Conservation (phyloP, 1,140 invertebrate species). For the Drosophila repleta region DNA sequence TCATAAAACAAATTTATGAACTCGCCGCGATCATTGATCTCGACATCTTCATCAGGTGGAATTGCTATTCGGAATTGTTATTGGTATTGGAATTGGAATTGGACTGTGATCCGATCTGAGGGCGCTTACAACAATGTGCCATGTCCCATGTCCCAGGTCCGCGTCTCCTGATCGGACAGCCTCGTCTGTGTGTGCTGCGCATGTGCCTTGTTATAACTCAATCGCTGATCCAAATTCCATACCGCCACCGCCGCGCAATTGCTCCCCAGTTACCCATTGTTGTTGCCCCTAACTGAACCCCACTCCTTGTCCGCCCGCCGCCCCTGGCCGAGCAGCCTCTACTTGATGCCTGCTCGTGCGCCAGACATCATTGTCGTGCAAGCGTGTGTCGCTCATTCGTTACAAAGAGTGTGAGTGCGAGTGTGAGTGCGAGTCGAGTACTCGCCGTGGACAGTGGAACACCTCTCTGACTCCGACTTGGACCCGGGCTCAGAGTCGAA, state of each 20-base stretch:
- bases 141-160: slow-evolving; percentile 40
- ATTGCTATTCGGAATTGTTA: slow-evolving; percentile 24
- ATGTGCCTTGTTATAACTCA: slow-evolving; percentile 65
- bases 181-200: slow-evolving; percentile 9
- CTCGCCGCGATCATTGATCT: slow-evolving; percentile 79
- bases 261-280: slow-evolving; percentile 79
- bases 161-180: slow-evolving; percentile 26
- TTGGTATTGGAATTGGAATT: slow-evolving; percentile 32
- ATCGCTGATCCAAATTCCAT: slow-evolving; percentile 80
- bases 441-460: slow-evolving; percentile 39
- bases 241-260: slow-evolving; percentile 57
- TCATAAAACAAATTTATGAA: slow-evolving; percentile 83
- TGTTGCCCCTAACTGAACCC: neutral
- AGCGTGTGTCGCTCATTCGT: slow-evolving; percentile 56
- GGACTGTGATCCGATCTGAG: slow-evolving; percentile 45
- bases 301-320: neutral
- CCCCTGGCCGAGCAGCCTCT: neutral
- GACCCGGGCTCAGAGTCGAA: slow-evolving; percentile 34
- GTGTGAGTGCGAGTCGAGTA: slow-evolving; percentile 40
- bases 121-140: slow-evolving; percentile 49
- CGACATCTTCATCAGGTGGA: slow-evolving; percentile 81
- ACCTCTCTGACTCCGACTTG: slow-evolving; percentile 20
- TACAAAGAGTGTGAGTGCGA: slow-evolving; percentile 19
- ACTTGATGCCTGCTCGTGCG: slow-evolving; percentile 52
- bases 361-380: slow-evolving; percentile 61